Evolutionary conservation across 2,113 vertebrate genomes (phyloP).

Genomic region (Saguinus imperator): DNA sequence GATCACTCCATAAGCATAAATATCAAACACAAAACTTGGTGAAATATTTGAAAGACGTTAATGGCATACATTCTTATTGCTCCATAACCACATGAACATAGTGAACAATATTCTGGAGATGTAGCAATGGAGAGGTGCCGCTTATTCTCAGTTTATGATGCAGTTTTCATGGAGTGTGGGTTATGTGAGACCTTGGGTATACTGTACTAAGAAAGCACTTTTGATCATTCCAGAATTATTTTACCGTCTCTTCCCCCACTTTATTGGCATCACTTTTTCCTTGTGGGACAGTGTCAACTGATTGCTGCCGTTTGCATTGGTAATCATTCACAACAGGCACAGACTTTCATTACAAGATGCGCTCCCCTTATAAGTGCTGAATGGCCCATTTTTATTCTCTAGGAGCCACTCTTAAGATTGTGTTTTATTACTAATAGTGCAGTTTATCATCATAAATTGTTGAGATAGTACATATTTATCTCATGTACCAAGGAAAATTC

Average conservation of each 20-base stretch:
- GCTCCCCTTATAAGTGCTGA: background rate
- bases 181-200: background rate
- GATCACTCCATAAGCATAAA: conserved; percentile 80
- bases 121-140: conserved; percentile 61
- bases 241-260: background rate
- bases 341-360: background rate
- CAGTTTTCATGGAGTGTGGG: conserved; percentile 39
- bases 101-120: conserved; percentile 48
- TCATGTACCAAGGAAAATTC: background rate
- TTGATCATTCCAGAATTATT: conserved; percentile 54
- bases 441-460: background rate
- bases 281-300: background rate
- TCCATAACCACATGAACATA: conserved; percentile 71
- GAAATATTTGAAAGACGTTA: conserved; percentile 76
- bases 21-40: conserved; percentile 70
- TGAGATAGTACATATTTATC: conserved; percentile 1
- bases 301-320: background rate
- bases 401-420: conserved; percentile 51
- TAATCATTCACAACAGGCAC: background rate
- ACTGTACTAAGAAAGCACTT: conserved; percentile 9
- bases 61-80: conserved; percentile 77
- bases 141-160: conserved; percentile 17
- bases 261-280: background rate
- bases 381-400: conserved; percentile 35
- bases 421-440: background rate